These are phyloP conservation scores for Spicauda simplicius DNA, from an alignment of 2,888 invertebrate genomes.

Conservation along the genomic window DNA sequence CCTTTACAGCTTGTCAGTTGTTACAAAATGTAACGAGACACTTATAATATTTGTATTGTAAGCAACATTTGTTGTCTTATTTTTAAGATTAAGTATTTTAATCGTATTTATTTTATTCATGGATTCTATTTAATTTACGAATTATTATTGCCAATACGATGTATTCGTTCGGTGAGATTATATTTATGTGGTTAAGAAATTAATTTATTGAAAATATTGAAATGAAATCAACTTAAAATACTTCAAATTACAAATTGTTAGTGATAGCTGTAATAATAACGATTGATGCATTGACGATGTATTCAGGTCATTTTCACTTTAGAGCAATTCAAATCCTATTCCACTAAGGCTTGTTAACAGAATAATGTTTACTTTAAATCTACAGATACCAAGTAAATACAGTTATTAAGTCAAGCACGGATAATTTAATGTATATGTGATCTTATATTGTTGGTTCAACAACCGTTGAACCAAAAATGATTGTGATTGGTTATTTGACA, in stretches of 20 bases:
- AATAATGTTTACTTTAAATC: background rate
- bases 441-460: too few species aligned
- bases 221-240: background rate
- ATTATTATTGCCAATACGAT: slow-evolving; percentile 24
- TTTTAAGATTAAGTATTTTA: slow-evolving; percentile 33
- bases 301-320: background rate
- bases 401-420: too few species aligned
- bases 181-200: background rate
- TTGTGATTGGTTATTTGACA: too few species aligned
- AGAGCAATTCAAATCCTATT: background rate
- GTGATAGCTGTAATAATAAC: background rate
- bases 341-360: background rate
- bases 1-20: too few species aligned
- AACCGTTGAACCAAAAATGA: too few species aligned
- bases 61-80: slow-evolving; percentile 31
- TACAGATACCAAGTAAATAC: background rate
- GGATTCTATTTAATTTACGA: slow-evolving; percentile 22
- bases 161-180: slow-evolving; percentile 24
- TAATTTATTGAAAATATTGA: background rate
- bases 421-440: too few species aligned
- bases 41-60: slow-evolving; percentile 12
- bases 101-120: slow-evolving; percentile 23
- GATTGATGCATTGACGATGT: background rate
- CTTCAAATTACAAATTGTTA: background rate
- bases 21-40: background rate